phyloP scores from a whole-genome alignment of 1,140 invertebrate genomes.

The Olivierus martensii region DNA sequence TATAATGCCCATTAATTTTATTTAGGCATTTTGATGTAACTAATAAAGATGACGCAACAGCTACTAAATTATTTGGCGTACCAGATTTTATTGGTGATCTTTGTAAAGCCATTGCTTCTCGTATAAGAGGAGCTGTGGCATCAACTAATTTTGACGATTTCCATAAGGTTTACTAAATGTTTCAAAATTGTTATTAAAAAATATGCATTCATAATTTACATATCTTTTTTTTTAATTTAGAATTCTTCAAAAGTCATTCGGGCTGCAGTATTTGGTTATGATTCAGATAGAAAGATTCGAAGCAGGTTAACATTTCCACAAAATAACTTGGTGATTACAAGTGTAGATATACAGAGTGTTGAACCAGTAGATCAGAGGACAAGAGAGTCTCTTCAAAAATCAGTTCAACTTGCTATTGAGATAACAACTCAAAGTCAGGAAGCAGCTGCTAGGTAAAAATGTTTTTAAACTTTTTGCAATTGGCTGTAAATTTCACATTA shows the following conservation, averaged over 20 bases:
- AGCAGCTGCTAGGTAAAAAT: conserved; percentile 32
- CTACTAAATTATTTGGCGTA: conserved; percentile 36
- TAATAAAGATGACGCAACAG: conserved; percentile 25
- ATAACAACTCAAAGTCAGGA: conserved; percentile 37
- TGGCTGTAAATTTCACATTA: too few relatives aligned
- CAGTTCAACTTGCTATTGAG: conserved; percentile 39
- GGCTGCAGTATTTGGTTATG: conserved; percentile 37
- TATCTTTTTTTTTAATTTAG: conserved; percentile 23
- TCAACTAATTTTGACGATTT: conserved; percentile 39
- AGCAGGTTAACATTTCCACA: conserved; percentile 33
- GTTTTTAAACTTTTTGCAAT: too few relatives aligned
- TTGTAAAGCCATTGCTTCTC: conserved; percentile 39
- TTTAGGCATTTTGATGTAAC: conserved; percentile 33
- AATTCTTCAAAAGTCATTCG: conserved; percentile 39
- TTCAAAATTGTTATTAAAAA: neutral
- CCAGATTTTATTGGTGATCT: conserved; percentile 41
- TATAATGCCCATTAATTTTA: too few relatives aligned
- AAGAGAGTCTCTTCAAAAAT: conserved; percentile 38
- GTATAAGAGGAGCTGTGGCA: conserved; percentile 38
- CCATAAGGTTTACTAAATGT: conserved; percentile 31
- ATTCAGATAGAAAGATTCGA: conserved; percentile 32
- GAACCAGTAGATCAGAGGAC: conserved; percentile 42
- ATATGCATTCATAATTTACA: too few relatives aligned
- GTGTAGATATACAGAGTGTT: conserved; percentile 39
- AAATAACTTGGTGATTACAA: conserved; percentile 37